A percentile compares a stretch with the other conserved stretches of the same genome.
Conservation (phyloP, 2,797 vertebrate species). For the Scleropages formosus region DNA sequence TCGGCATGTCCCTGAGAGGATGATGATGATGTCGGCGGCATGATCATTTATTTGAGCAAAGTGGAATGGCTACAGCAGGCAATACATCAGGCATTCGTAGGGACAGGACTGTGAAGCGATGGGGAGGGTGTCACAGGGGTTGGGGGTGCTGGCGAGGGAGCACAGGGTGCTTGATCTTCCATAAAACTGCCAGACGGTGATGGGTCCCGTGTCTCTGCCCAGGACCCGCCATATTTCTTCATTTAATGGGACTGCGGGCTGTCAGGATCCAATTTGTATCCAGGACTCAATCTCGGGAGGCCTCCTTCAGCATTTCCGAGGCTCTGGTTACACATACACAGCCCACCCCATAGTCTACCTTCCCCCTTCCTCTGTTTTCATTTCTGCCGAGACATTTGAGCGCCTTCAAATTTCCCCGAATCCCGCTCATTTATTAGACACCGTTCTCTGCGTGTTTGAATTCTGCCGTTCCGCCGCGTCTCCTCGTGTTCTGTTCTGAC, state of each 20-base stretch:
- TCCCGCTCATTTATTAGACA: constrained; percentile 1
- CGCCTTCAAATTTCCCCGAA: constrained; percentile 1
- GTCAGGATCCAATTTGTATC: constrained; percentile 59
- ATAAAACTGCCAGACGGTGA: constrained; percentile 52
- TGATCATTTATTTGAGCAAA: constrained; percentile 35
- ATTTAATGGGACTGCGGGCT: constrained; percentile 63
- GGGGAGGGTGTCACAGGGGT: constrained; percentile 23
- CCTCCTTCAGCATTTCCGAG: background rate
- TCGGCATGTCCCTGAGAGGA: background rate
- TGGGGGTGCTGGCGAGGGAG: constrained; percentile 13
- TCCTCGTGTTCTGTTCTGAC: background rate
- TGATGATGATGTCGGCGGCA: constrained; percentile 12
- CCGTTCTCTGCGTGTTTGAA: background rate
- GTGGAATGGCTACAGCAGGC: constrained; percentile 39
- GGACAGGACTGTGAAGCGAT: background rate
- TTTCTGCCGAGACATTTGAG: constrained; percentile 6
- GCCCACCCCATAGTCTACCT: background rate
- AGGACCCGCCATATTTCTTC: constrained; percentile 62
- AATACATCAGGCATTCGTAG: constrained; percentile 42
- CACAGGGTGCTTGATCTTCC: constrained; percentile 60
- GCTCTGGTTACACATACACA: background rate
- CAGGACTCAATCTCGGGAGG: constrained; percentile 40
- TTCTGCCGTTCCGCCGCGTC: background rate
- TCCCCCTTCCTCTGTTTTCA: constrained; percentile 26
- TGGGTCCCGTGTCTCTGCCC: constrained; percentile 46